Percentiles rank a stretch among this genome's conserved stretches.
phyloP scores from a whole-genome alignment of 2,888 invertebrate genomes.

The Pyrrhosoma nymphula region DNA sequence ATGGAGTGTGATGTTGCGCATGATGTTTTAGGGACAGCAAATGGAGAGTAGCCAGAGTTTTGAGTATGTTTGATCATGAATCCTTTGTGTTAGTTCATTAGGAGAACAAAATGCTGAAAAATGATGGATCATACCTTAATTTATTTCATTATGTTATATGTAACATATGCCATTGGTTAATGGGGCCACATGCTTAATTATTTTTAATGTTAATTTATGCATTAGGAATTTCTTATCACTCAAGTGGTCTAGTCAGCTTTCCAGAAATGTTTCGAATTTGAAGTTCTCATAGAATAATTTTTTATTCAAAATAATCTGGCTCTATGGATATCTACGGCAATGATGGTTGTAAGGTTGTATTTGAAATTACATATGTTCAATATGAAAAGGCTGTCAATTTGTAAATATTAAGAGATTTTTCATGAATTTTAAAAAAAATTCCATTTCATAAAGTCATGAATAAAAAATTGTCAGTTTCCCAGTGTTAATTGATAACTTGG shows the following conservation, averaged over 20 bases:
- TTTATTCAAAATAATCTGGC: not conserved
- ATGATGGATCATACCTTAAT: not conserved
- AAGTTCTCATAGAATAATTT: not conserved
- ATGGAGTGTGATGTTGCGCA: not conserved
- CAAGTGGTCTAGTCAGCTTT: slow-evolving; percentile 44
- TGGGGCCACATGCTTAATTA: slow-evolving; percentile 59
- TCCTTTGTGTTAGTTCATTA: not conserved
- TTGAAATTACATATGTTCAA: not conserved
- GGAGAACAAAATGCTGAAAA: not conserved
- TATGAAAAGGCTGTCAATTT: slow-evolving; percentile 31
- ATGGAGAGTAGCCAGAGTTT: not conserved
- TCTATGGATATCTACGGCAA: not conserved
- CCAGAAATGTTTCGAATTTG: not conserved
- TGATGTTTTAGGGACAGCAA: not conserved
- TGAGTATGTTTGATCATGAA: slow-evolving; percentile 15
- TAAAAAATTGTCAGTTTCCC: no score
- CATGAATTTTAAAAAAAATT: slow-evolving; percentile 24
- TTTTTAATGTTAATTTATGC: not conserved
- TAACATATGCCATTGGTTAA: slow-evolving; percentile 35
- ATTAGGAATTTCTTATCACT: not conserved
- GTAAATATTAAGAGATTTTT: slow-evolving; percentile 23
- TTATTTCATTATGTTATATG: slow-evolving; percentile 8
- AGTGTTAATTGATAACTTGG: slow-evolving; percentile 10
- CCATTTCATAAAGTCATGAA: slow-evolving; percentile 16
- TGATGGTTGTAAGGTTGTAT: not conserved